These are phyloP conservation scores for Timema podura DNA, from an alignment of 2,888 invertebrate genomes.

Conservation along the genomic window DNA sequence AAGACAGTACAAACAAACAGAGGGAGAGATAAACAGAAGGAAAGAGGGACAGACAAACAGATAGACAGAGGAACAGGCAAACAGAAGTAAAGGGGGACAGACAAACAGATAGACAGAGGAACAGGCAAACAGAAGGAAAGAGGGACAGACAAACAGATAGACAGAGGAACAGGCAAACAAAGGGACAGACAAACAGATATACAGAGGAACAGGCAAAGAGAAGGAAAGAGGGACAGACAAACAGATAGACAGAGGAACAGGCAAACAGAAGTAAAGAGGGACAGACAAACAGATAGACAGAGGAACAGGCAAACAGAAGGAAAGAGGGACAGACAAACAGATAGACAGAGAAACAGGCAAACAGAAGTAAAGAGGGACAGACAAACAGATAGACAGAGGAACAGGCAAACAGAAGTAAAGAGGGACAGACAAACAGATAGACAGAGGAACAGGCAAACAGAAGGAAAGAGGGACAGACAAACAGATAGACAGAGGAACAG, in stretches of 20 bases:
- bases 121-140: no score
- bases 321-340: neutral
- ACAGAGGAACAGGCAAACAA: neutral
- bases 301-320: neutral
- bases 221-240: neutral
- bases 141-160: neutral
- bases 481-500: neutral
- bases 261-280: no score
- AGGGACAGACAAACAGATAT: neutral
- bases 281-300: neutral
- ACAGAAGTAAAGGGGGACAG: neutral
- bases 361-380: neutral
- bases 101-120: no score
- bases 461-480: neutral
- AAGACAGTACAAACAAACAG: neutral
- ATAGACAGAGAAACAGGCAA: neutral
- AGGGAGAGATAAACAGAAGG: neutral
- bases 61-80: neutral
- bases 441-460: neutral
- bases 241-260: no score
- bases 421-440: neutral
- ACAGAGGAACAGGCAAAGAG: neutral
- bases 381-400: no score
- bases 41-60: neutral
- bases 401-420: no score